Base-by-base conservation (phyloP, 1,140 invertebrate species). In the Euborellia annulipes region DNA sequence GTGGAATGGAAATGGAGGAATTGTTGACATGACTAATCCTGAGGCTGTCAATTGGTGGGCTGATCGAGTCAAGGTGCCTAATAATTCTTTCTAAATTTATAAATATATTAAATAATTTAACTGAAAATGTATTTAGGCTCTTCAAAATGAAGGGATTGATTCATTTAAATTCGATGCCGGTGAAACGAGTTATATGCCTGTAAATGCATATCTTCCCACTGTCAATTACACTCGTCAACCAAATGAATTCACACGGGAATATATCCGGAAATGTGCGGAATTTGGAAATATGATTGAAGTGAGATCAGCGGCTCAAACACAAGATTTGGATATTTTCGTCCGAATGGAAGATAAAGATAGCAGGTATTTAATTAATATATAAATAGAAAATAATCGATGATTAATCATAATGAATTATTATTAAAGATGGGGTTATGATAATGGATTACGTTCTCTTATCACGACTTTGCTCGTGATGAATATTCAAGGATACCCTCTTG, bases 91-190 rank as follows among this genome's bases (percentile, higher is more conserved):
- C n/a, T n/a, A n/a, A n/a, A n/a, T n/a, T n/a, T n/a, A n/a, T n/a
- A n/a, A n/a, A n/a, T n/a, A n/a, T n/a, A n/a, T n/a, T n/a, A n/a
- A n/a, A n/a, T n/a, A n/a, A n/a, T n/a, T n/a, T n/a, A n/a, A n/a
- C n/a, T n/a, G n/a, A n/a, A n/a, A n/a, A n/a, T n/a, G n/a, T n/a
- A n/a, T n/a, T n/a, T n/a, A n/a, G 8, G 50, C 94, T 2, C 59
- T 76, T 48, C n/a, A n/a, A n/a, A 62, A 68, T 1, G 72, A 72
- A 46, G 79, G 75, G 1, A 79, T 96, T 22, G 82, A 87, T 55
- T 80, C 83, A 48, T 88, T 90, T 50, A 95, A 95, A 60, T 93
- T 94, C 57, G 92, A 95, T 62, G 91, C 87, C 8, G 91, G 90
- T n/a, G 58, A 60, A 44, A 30, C 48, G 13, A 60, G 58, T 22